phyloP scores from a whole-genome alignment of 1,140 invertebrate genomes.

The Bombus picipes region DNA sequence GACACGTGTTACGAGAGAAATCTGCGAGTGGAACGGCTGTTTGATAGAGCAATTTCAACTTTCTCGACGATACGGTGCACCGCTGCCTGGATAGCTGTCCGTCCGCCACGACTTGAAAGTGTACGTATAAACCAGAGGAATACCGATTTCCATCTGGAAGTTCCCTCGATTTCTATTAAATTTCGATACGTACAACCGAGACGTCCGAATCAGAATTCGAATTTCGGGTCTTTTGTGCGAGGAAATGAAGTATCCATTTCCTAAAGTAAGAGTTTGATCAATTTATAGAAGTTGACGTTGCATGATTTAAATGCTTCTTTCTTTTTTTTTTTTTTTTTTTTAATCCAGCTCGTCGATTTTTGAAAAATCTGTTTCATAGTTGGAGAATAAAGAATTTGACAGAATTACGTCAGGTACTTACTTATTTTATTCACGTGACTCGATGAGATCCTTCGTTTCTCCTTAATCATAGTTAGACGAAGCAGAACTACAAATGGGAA shows the following conservation, averaged over 20 bases:
- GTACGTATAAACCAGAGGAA: not conserved
- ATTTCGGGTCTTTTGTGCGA: not conserved
- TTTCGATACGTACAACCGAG: not conserved
- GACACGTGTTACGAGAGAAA: conserved; percentile 63
- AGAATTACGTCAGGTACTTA: too few species aligned
- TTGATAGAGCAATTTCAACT: conserved; percentile 71
- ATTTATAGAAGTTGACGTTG: too few species aligned
- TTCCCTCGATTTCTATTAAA: conserved; percentile 3
- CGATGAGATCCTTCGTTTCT: too few species aligned
- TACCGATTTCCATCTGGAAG: conserved; percentile 1
- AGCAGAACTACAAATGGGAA: too few species aligned
- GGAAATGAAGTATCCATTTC: not conserved
- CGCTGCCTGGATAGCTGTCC: conserved; percentile 36
- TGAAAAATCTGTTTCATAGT: too few species aligned
- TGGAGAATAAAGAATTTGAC: too few species aligned
- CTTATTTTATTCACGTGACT: too few species aligned
- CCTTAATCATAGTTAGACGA: too few species aligned
- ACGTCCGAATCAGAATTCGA: not conserved
- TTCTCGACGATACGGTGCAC: conserved; percentile 58
- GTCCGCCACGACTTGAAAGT: conserved; percentile 51
- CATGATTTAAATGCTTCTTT: too few species aligned
- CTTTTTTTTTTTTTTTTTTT: too few species aligned
- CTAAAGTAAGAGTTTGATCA: not conserved
- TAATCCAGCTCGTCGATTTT: too few species aligned
- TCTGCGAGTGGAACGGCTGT: conserved; percentile 48